A percentile compares a stretch with the other conserved stretches of the same genome.
These are phyloP conservation scores for Hyperoodon ampullatus DNA, from an alignment of 2,113 vertebrate species.

Conservation along the genomic window DNA sequence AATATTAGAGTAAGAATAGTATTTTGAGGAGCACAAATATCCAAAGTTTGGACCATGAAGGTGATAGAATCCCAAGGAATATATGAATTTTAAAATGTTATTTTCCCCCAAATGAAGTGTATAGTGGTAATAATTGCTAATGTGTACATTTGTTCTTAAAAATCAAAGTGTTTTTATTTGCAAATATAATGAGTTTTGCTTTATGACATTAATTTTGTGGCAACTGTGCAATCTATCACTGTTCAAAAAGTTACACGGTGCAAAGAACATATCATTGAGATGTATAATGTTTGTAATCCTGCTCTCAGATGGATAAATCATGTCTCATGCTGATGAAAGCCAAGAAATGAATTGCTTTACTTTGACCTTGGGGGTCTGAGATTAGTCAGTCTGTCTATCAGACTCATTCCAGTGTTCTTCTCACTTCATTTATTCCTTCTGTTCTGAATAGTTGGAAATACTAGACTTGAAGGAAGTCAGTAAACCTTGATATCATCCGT, in stretches of 20 bases:
- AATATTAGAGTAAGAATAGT: not conserved
- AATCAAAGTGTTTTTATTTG: slow-evolving; percentile 66
- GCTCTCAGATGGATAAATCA: slow-evolving; percentile 86
- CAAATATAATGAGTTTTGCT: slow-evolving; percentile 78
- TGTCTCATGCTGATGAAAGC: slow-evolving; percentile 84
- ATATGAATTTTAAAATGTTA: slow-evolving; percentile 29
- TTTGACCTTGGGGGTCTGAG: slow-evolving; percentile 86
- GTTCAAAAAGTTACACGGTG: slow-evolving; percentile 85
- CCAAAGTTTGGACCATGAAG: not conserved
- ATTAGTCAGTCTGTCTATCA: slow-evolving; percentile 85
- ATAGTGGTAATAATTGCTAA: not conserved
- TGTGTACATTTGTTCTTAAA: not conserved
- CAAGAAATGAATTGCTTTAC: slow-evolving; percentile 84
- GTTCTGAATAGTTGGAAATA: slow-evolving; percentile 70
- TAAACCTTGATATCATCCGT: slow-evolving; percentile 77
- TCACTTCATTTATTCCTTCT: slow-evolving; percentile 86
- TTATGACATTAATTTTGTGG: slow-evolving; percentile 80
- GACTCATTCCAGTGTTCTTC: slow-evolving; percentile 82
- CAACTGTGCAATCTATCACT: slow-evolving; percentile 81
- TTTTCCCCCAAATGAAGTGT: not conserved
- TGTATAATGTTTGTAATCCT: slow-evolving; percentile 86
- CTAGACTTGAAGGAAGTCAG: slow-evolving; percentile 69
- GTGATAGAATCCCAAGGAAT: not conserved
- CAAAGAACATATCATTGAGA: slow-evolving; percentile 87
- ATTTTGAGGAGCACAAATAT: not conserved